Conservation (phyloP, 2,797 vertebrate genomes). For the Brachymystax lenok region DNA sequence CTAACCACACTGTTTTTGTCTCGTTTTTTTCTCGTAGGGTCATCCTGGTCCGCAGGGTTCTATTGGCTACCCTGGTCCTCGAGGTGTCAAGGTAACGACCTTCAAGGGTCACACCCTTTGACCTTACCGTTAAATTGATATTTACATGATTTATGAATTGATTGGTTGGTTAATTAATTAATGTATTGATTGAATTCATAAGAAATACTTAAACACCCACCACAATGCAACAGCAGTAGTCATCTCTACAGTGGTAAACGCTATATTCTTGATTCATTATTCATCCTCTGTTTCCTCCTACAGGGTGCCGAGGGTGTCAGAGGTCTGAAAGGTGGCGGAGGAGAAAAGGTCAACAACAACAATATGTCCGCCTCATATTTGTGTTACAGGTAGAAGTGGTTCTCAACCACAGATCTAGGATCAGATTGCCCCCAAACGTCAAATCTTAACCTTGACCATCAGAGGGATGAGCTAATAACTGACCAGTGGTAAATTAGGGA, state of each 20-base stretch:
- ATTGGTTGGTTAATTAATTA: no score
- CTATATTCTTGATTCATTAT: no score
- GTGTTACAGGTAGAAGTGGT: conserved; percentile 1
- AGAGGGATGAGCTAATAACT: no score
- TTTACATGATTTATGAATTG: no score
- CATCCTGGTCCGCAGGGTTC: conserved; percentile 89
- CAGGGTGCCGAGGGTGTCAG: conserved; percentile 95
- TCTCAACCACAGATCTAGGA: background rate
- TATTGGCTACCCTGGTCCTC: conserved; percentile 94
- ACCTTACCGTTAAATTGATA: background rate
- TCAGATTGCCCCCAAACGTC: background rate
- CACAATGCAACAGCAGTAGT: no score
- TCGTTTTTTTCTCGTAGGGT: conserved; percentile 76
- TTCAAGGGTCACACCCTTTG: background rate
- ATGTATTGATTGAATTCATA: no score
- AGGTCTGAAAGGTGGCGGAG: conserved; percentile 94
- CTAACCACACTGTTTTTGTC: background rate
- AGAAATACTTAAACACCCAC: no score
- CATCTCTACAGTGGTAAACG: no score
- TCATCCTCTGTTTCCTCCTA: background rate
- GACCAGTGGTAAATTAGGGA: no score
- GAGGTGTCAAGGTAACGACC: conserved; percentile 92
- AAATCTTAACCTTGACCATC: no score
- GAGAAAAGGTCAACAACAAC: conserved; percentile 88
- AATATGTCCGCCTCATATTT: conserved; percentile 29